Conservation (phyloP, 2,888 invertebrate genomes). For the Epistrophella euchroma region DNA sequence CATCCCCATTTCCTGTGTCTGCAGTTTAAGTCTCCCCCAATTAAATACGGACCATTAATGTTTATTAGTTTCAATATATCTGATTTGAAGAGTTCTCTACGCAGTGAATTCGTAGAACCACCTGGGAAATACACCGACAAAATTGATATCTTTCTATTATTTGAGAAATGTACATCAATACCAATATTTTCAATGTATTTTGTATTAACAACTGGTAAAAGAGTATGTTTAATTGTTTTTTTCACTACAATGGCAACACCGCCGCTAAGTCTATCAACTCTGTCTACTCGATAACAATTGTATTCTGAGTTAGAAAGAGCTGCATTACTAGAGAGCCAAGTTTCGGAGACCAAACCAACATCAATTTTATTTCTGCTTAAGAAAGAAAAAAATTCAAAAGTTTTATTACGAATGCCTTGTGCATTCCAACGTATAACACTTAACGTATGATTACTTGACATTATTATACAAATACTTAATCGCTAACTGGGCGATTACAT, state of each 20-base stretch:
- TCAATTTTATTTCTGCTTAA: constrained; percentile 18
- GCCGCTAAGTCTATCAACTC: constrained; percentile 2
- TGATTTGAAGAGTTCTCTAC: too few relatives aligned
- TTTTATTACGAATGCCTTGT: neutral
- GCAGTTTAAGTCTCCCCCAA: too few relatives aligned
- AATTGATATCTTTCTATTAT: constrained; percentile 12
- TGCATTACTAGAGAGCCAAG: neutral
- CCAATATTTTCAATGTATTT: constrained; percentile 31
- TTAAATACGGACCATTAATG: too few relatives aligned
- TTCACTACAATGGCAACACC: constrained; percentile 31
- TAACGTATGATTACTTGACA: too few relatives aligned
- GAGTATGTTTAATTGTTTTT: neutral
- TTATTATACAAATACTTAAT: too few relatives aligned
- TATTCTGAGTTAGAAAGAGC: constrained; percentile 13
- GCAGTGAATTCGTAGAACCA: too few relatives aligned
- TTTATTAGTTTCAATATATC: too few relatives aligned
- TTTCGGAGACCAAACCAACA: constrained; percentile 22
- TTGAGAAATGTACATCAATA: constrained; percentile 15
- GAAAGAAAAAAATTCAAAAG: constrained; percentile 21
- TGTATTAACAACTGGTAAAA: neutral
- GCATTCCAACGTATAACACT: too few relatives aligned
- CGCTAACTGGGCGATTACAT: too few relatives aligned
- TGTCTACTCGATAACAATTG: constrained; percentile 21
- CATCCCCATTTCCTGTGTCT: too few relatives aligned
- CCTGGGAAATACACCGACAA: constrained; percentile 13